A percentile compares a stretch with the other conserved stretches of the same genome.
phyloP scores from a whole-genome alignment of 2,113 vertebrate species.

The Hemichromis elongatus region DNA sequence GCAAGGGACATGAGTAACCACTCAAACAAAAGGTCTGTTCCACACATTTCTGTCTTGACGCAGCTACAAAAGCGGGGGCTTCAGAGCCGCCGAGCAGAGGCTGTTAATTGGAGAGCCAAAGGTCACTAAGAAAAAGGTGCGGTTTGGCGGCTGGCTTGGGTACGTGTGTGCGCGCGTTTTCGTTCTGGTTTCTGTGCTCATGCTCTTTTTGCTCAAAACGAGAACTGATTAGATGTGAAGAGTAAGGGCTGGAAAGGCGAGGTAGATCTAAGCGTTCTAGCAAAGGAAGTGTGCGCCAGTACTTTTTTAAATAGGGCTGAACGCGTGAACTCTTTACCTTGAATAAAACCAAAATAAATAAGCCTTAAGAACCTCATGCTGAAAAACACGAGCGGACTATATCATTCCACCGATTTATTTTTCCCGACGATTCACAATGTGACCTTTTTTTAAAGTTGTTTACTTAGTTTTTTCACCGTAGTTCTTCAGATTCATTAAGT shows the following conservation, averaged over 20 bases:
- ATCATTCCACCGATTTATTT: background rate
- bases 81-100: background rate
- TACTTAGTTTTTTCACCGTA: background rate
- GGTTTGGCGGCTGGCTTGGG: background rate
- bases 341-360: background rate
- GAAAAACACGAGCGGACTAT: background rate
- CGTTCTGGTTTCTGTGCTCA: background rate
- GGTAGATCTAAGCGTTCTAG: background rate
- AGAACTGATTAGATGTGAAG: background rate
- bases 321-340: background rate
- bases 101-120: conserved; percentile 40
- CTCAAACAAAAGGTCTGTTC: conserved; percentile 38
- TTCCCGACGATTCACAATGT: background rate
- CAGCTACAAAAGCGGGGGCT: conserved; percentile 10
- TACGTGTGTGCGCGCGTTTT: background rate
- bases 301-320: background rate
- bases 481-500: background rate
- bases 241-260: background rate
- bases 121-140: conserved; percentile 8
- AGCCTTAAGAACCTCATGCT: background rate
- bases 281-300: background rate
- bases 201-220: background rate
- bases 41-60: conserved; percentile 10
- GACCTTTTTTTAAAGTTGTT: background rate
- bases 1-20: conserved; percentile 13